These are phyloP conservation scores for Crypturellus undulatus DNA, from an alignment of 2,113 vertebrate genomes.

Conservation along the genomic window DNA sequence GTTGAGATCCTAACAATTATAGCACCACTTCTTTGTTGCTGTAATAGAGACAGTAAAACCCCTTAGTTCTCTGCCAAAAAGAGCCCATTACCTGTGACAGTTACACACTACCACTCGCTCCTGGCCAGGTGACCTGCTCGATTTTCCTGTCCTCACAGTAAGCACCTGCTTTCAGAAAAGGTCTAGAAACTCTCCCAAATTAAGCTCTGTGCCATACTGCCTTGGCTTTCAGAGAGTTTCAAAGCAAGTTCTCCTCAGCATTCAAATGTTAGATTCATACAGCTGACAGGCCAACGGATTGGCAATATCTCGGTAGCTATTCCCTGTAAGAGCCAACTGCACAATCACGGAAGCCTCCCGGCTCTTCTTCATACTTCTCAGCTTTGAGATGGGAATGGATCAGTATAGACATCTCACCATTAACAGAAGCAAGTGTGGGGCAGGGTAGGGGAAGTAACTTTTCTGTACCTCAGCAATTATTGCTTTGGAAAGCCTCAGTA, in stretches of 20 bases:
- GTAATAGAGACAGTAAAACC: conserved; percentile 17
- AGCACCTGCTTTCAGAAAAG: background rate
- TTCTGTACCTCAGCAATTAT: conserved; percentile 48
- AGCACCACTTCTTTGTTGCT: conserved; percentile 45
- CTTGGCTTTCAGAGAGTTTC: background rate
- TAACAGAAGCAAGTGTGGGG: background rate
- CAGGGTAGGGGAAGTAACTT: background rate
- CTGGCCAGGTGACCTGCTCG: background rate
- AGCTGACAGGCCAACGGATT: background rate
- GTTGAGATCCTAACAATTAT: conserved; percentile 7
- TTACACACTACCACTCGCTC: background rate
- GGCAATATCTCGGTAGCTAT: background rate
- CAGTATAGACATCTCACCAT: background rate
- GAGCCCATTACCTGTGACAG: background rate
- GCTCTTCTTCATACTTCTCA: background rate
- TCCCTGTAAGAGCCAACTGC: background rate
- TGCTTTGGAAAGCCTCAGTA: background rate
- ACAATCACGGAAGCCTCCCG: background rate
- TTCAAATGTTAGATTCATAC: background rate
- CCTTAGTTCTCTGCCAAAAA: background rate
- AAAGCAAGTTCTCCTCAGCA: background rate
- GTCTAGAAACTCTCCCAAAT: background rate
- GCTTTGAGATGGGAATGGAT: background rate
- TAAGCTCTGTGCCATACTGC: background rate
- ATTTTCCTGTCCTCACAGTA: background rate